These are phyloP conservation scores for Heliconius sara DNA, from an alignment of 2,888 invertebrate species.

Conservation along the genomic window DNA sequence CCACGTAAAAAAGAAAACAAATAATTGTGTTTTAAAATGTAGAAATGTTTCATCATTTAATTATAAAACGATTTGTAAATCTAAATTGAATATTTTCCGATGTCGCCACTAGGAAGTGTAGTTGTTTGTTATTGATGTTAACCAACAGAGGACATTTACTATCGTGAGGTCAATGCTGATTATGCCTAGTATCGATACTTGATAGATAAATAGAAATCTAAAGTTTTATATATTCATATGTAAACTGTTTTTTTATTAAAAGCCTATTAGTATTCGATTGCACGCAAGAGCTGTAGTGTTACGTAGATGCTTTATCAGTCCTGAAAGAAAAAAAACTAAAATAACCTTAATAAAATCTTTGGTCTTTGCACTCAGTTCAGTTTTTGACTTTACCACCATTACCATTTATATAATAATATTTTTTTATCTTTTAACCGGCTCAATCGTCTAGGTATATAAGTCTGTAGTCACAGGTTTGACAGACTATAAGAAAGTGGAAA, in stretches of 20 bases:
- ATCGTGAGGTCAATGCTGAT: conserved; percentile 47
- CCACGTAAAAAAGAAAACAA: neutral
- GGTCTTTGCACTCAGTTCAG: no score
- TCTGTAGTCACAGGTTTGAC: no score
- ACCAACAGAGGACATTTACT: conserved; percentile 48
- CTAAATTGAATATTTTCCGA: conserved; percentile 24
- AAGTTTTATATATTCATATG: neutral
- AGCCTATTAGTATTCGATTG: neutral
- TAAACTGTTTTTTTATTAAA: neutral
- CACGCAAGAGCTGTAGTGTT: neutral
- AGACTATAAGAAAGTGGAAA: neutral
- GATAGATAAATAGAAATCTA: conserved; percentile 36
- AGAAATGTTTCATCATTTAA: neutral
- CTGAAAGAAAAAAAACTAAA: no score
- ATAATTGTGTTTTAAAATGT: neutral
- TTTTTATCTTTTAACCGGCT: no score
- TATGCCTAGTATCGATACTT: conserved; percentile 42
- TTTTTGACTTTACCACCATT: no score
- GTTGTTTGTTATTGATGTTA: conserved; percentile 37
- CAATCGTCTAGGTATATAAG: neutral
- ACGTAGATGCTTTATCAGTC: neutral
- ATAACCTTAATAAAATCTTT: no score
- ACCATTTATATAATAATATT: no score
- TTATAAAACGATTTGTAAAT: neutral
- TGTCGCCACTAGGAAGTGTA: conserved; percentile 40